phyloP scores from a whole-genome alignment of 2,888 invertebrate genomes.

The Melinopterus prodromus region DNA sequence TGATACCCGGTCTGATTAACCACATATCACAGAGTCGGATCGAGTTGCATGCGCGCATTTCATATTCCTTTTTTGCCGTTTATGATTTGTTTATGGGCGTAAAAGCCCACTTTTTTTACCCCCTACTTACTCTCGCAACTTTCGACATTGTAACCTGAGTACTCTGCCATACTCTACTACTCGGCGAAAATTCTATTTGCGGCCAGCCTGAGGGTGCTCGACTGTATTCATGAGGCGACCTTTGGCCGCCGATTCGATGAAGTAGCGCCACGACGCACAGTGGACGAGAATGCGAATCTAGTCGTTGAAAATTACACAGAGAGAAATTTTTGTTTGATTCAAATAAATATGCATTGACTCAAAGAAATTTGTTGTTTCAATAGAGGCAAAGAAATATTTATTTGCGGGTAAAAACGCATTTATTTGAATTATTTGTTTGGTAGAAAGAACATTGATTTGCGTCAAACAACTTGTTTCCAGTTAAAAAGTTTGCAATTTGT shows the following conservation, averaged over 20 bases:
- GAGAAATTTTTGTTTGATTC: too few relatives aligned
- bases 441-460: too few relatives aligned
- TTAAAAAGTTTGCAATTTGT: too few relatives aligned
- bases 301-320: too few relatives aligned
- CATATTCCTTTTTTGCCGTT: background rate
- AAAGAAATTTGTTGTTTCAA: too few relatives aligned
- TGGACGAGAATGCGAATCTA: too few relatives aligned
- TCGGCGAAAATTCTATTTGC: slow-evolving; percentile 4
- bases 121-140: background rate
- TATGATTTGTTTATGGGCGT: slow-evolving; percentile 4
- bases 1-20: background rate
- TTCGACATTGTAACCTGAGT: background rate
- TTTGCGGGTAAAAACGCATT: too few relatives aligned
- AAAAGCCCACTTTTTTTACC: background rate
- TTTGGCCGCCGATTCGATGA: slow-evolving; percentile 33
- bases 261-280: slow-evolving; percentile 20
- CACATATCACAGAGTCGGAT: background rate
- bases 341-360: too few relatives aligned
- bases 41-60: background rate
- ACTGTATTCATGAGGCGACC: slow-evolving; percentile 28
- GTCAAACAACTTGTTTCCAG: too few relatives aligned
- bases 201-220: slow-evolving; percentile 14
- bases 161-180: background rate
- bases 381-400: too few relatives aligned
- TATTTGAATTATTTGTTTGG: too few relatives aligned